Conservation (phyloP, 1,140 invertebrate genomes). For the Drosophila elegans region DNA sequence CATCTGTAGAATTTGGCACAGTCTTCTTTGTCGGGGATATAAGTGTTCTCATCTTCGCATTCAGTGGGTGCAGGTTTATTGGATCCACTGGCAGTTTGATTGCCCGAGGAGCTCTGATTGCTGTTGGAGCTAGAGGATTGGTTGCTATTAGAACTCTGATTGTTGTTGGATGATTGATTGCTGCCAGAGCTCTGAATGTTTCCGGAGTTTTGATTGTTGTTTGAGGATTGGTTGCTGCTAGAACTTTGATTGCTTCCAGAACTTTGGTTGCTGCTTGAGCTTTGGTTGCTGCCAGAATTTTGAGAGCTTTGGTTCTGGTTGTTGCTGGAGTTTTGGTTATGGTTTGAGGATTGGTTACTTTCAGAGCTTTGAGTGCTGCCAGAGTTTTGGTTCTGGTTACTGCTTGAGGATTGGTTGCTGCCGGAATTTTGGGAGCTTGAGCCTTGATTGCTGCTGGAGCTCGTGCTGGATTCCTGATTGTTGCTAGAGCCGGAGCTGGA, state of each 20-base stretch:
- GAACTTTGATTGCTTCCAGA: constrained; percentile 43
- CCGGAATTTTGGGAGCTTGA: constrained; percentile 31
- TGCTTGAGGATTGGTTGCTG: constrained; percentile 18
- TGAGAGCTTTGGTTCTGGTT: constrained; percentile 32
- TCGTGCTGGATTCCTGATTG: constrained; percentile 26
- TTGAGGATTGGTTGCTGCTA: constrained; percentile 37
- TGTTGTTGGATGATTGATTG: constrained; percentile 46
- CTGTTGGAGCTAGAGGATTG: constrained; percentile 37
- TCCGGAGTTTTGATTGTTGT: constrained; percentile 35
- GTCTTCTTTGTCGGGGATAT: constrained; percentile 84
- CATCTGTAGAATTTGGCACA: constrained; percentile 89
- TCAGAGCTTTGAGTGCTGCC: constrained; percentile 33
- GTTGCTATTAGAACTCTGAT: constrained; percentile 50
- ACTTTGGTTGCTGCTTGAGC: constrained; percentile 8
- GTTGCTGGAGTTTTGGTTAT: constrained; percentile 37
- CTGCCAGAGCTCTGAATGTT: constrained; percentile 31
- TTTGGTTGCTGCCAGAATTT: constrained; percentile 32
- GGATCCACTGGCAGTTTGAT: constrained; percentile 40
- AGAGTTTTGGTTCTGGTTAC: constrained; percentile 32
- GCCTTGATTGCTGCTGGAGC: constrained; percentile 35
- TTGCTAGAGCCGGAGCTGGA: constrained; percentile 34
- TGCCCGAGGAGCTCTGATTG: constrained; percentile 41
- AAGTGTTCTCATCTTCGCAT: constrained; percentile 85
- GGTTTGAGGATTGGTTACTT: constrained; percentile 34
- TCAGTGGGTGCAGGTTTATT: constrained; percentile 74